Conservation (phyloP, 2,888 invertebrate species). For the Beris morrisii region DNA sequence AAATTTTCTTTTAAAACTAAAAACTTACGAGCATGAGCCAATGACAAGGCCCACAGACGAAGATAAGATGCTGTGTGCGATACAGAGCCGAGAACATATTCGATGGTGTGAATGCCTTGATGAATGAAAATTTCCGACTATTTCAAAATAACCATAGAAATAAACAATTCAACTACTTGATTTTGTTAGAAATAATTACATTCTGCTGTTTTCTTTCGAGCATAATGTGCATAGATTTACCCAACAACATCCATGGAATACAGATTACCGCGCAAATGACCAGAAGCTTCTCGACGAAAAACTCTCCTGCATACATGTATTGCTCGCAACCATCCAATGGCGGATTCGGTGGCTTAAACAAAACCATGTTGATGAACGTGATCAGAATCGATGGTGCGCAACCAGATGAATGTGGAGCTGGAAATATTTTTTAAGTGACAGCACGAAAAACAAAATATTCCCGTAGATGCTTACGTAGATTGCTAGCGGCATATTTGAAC, state of each 20-base stretch:
- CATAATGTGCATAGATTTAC: conserved; percentile 87
- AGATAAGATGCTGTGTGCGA: conserved; percentile 99
- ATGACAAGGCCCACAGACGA: conserved; percentile 96
- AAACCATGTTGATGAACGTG: conserved; percentile 98
- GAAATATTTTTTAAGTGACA: conserved; percentile 18
- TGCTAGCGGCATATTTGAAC: conserved; percentile 61
- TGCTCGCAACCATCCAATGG: conserved; percentile 45
- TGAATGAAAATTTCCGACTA: conserved; percentile 81
- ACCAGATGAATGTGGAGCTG: conserved; percentile 56
- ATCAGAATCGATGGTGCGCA: conserved; percentile 97
- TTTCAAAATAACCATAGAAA: conserved; percentile 14
- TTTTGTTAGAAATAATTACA: conserved; percentile 54
- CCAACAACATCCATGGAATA: conserved; percentile 91
- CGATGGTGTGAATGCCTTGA: conserved; percentile 97
- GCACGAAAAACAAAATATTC: not conserved
- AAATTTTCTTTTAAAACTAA: conserved; percentile 2
- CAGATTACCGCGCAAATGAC: conserved; percentile 81
- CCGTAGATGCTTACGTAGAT: conserved; percentile 25
- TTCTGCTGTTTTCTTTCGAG: conserved; percentile 65
- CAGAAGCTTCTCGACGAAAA: conserved; percentile 75
- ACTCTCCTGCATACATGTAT: conserved; percentile 72
- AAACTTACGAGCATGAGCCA: conserved; percentile 94
- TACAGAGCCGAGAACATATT: conserved; percentile 96
- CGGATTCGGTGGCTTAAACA: conserved; percentile 67
- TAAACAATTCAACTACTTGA: not conserved